These are phyloP conservation scores for Penaeus chinensis DNA, from an alignment of 1,140 invertebrate species.

Conservation along the genomic window DNA sequence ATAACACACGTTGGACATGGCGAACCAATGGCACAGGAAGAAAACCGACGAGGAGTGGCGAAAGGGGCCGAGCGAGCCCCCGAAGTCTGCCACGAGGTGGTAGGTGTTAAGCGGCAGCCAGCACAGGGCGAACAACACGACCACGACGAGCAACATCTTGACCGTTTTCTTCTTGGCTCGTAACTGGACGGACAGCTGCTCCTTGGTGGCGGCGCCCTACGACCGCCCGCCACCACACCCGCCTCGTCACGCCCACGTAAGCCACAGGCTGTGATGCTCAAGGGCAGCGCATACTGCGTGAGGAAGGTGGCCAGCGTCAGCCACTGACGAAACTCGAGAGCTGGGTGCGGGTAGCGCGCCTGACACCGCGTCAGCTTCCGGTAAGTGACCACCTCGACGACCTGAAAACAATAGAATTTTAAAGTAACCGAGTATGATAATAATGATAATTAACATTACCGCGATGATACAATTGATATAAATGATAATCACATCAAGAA, in stretches of 20 bases:
- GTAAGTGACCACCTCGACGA: conserved; percentile 65
- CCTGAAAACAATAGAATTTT: conserved; percentile 34
- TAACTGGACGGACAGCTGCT: conserved; percentile 65
- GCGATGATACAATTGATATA: too few relatives aligned
- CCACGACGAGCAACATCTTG: conserved; percentile 72
- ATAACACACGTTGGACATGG: conserved; percentile 72
- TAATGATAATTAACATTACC: too few relatives aligned
- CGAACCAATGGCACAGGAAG: conserved; percentile 69
- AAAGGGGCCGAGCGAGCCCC: conserved; percentile 63
- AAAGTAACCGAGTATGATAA: too few relatives aligned
- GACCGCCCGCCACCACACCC: conserved; percentile 67
- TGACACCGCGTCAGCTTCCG: conserved; percentile 67
- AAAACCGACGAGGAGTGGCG: conserved; percentile 67
- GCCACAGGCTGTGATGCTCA: conserved; percentile 69
- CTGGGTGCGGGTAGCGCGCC: conserved; percentile 67
- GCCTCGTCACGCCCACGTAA: conserved; percentile 68
- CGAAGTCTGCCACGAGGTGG: conserved; percentile 69
- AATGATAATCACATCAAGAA: too few relatives aligned
- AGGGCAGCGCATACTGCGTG: conserved; percentile 72
- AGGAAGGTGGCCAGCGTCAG: conserved; percentile 70
- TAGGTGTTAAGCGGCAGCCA: conserved; percentile 72
- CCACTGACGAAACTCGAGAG: conserved; percentile 66
- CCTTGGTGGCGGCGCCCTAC: conserved; percentile 66
- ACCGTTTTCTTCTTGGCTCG: conserved; percentile 69
- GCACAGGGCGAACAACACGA: conserved; percentile 71